Base-by-base conservation (phyloP, 2,797 vertebrate species). In the Oreochromis grahami region DNA sequence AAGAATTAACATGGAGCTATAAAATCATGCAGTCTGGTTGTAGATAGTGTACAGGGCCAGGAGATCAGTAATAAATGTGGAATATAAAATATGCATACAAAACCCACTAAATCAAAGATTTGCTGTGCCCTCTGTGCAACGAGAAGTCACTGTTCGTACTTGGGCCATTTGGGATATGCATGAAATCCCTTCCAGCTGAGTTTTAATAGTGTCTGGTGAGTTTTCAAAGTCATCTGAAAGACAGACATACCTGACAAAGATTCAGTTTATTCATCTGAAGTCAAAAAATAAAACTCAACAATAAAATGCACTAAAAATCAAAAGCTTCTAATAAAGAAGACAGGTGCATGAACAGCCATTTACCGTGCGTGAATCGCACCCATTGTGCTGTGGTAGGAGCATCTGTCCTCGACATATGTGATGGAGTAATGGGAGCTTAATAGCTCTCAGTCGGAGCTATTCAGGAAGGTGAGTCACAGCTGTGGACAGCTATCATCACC, bases 341-440 rank as follows among this genome's bases (percentile, higher is more conserved):
- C 76, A 76, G 78, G 74, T 83, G 77, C 52, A 78, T 4, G 17
- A 74, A 38, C 74, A 88, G 84, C 63, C 74, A 77, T 89, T 88
- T 84, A 84, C 72, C 45, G 17, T 45, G 77, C 14, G 81, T 81
- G 80, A 90, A 86, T 32, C 70, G 24, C 48, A 26, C 29, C 78
- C 77, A 76, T 84, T 91, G 88, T 89, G 84, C 55, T 68, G 85
- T 19, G 17, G 55, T 77, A 48, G 84, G 79, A 87, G 86, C 90
- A 92, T 92, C 91, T 92, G 91, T 90, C 79, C 80, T 51, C 26
- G 3, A 76, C 78, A 84, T 85, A 87, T 90, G 86, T 81, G 85
- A 92, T 81, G 80, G 77, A 83, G 79, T 90, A 93, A 93, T 90
- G 80, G 88, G 79, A 91, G 80, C 87, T 85, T 92, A 90, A 94